A percentile compares a stretch with the other conserved stretches of the same genome.
phyloP scores from a whole-genome alignment of 2,888 invertebrate genomes.

The Sarcophaga variegata region DNA sequence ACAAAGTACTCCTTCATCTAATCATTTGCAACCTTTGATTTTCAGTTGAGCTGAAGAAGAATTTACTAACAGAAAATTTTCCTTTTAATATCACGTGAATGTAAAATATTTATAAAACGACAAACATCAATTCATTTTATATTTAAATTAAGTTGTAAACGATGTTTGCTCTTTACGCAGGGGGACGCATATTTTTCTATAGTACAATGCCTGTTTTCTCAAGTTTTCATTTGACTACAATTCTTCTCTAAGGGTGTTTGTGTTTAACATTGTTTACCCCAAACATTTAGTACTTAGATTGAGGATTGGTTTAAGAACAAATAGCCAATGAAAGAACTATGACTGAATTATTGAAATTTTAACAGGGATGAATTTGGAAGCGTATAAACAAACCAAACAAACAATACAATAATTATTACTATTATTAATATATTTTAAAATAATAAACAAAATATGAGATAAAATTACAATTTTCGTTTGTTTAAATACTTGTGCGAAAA shows the following conservation, averaged over 20 bases:
- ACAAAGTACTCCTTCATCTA: too few relatives aligned
- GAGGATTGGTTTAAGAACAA: constrained; percentile 39
- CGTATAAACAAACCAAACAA: not conserved
- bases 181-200: too few relatives aligned
- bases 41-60: too few relatives aligned
- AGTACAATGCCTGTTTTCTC: not conserved
- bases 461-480: not conserved
- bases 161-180: too few relatives aligned
- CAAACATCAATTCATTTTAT: too few relatives aligned
- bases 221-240: not conserved
- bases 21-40: too few relatives aligned
- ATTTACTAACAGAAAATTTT: too few relatives aligned
- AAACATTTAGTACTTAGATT: not conserved
- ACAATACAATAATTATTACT: not conserved
- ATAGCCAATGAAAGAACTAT: constrained; percentile 47
- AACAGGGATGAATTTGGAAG: constrained; percentile 17
- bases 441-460: not conserved
- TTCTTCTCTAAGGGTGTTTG: not conserved
- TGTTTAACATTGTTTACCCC: not conserved
- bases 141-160: too few relatives aligned
- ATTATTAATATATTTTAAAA: not conserved
- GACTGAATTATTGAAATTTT: not conserved
- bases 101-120: too few relatives aligned
- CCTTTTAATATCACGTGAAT: too few relatives aligned
- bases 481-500: too few relatives aligned